Conservation (phyloP, 1,140 invertebrate species). For the Microplitis demolitor region DNA sequence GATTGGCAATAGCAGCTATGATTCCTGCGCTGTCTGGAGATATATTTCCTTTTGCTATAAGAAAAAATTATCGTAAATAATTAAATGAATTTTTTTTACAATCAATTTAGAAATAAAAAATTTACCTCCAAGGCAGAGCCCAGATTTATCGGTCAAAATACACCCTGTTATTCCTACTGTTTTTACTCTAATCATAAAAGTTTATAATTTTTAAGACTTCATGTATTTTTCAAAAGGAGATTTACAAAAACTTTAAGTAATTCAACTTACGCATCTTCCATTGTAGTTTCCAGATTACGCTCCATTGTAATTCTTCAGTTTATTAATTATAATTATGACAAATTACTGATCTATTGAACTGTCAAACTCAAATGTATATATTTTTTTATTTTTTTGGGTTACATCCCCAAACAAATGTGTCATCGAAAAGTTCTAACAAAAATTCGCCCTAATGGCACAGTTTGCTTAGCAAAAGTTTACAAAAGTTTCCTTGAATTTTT, state of each 20-base stretch:
- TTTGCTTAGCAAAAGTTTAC: no score
- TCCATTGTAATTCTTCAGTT: slow-evolving; percentile 45
- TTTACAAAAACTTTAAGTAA: neutral
- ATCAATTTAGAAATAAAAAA: neutral
- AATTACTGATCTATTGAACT: no score
- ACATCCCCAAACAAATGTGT: no score
- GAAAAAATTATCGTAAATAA: slow-evolving; percentile 5
- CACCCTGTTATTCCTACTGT: slow-evolving; percentile 49
- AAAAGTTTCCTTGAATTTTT: no score
- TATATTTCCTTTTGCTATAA: slow-evolving; percentile 54
- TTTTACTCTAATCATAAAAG: slow-evolving; percentile 33
- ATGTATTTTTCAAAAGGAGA: neutral
- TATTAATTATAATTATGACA: neutral
- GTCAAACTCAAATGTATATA: no score
- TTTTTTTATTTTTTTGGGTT: no score
- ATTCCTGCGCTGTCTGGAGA: slow-evolving; percentile 56
- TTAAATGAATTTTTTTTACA: slow-evolving; percentile 16
- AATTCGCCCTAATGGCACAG: no score
- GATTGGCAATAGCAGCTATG: slow-evolving; percentile 56
- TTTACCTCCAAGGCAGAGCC: slow-evolving; percentile 58
- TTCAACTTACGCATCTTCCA: slow-evolving; percentile 55
- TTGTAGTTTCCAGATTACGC: slow-evolving; percentile 50
- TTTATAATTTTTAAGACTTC: neutral
- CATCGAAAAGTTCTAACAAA: no score
- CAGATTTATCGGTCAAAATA: slow-evolving; percentile 54